phyloP scores from a whole-genome alignment of 2,797 vertebrate genomes.

The Sebastes matsubarae region DNA sequence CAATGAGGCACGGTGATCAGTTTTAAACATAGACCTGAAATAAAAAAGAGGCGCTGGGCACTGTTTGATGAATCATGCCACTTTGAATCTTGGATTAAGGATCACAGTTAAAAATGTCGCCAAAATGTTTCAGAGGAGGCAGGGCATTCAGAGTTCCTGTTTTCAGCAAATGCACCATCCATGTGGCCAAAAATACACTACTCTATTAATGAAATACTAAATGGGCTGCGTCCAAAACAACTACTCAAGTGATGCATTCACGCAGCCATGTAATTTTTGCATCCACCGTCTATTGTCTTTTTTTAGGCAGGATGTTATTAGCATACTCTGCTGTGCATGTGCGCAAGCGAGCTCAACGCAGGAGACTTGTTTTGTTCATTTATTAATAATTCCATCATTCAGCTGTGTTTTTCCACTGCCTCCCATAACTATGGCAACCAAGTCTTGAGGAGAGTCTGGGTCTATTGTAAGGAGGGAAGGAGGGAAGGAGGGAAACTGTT shows the following conservation, averaged over 20 bases:
- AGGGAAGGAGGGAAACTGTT: not conserved
- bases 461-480: conserved; percentile 38
- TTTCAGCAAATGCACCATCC: conserved; percentile 29
- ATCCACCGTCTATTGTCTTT: conserved; percentile 46
- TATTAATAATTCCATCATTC: conserved; percentile 72
- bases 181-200: conserved; percentile 52
- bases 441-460: conserved; percentile 51
- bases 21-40: conserved; percentile 53
- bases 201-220: conserved; percentile 57
- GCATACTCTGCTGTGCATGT: conserved; percentile 36
- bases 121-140: conserved; percentile 38
- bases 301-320: conserved; percentile 56
- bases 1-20: conserved; percentile 38
- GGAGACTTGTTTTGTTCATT: conserved; percentile 60
- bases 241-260: conserved; percentile 40
- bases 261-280: conserved; percentile 41
- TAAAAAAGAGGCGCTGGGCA: conserved; percentile 31
- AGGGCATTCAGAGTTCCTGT: conserved; percentile 38
- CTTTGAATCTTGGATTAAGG: conserved; percentile 61
- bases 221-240: conserved; percentile 52
- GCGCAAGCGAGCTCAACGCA: conserved; percentile 20
- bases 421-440: conserved; percentile 80
- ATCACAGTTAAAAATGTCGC: conserved; percentile 35
- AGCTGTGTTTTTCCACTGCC: conserved; percentile 73
- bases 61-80: conserved; percentile 40